Percentiles rank a stretch among this genome's conserved stretches.
Evolutionary conservation across 2,113 vertebrate genomes (phyloP).

Genomic region (Recurvirostra avosetta): DNA sequence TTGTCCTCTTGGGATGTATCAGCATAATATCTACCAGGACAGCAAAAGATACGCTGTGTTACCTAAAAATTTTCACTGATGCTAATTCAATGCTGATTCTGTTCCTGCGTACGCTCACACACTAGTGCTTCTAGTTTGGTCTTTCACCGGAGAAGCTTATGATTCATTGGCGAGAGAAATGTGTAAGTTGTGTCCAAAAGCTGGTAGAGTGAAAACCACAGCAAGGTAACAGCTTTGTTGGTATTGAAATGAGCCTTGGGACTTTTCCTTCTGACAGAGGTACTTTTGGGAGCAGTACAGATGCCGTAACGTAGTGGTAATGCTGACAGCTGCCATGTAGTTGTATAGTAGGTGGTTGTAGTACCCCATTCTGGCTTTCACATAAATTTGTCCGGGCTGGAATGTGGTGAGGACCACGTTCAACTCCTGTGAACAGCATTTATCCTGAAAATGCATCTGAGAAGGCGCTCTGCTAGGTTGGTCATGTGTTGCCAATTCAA

Average conservation of each 20-base stretch:
- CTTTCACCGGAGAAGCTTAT: neutral
- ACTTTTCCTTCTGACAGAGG: neutral
- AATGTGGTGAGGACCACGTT: neutral
- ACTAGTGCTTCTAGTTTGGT: neutral
- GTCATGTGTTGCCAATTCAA: neutral
- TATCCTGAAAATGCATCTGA: neutral
- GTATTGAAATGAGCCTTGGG: neutral
- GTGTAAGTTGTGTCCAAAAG: neutral
- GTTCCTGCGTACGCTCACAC: neutral
- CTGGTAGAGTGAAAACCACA: neutral
- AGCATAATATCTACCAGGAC: neutral
- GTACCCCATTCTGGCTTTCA: neutral
- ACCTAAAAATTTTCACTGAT: neutral
- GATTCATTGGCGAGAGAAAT: neutral
- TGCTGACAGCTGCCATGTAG: too few species aligned
- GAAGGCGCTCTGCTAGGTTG: neutral
- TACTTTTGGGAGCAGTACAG: neutral
- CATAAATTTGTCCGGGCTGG: neutral
- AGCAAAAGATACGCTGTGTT: neutral
- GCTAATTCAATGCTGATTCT: neutral
- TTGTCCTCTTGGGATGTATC: neutral
- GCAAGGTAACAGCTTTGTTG: neutral
- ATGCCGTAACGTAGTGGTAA: neutral
- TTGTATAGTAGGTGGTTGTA: neutral
- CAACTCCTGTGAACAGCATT: rapidly evolving